A percentile compares a stretch with the other conserved stretches of the same genome.
phyloP scores from a whole-genome alignment of 2,113 vertebrate genomes.

The Grammomys dolichurus region DNA sequence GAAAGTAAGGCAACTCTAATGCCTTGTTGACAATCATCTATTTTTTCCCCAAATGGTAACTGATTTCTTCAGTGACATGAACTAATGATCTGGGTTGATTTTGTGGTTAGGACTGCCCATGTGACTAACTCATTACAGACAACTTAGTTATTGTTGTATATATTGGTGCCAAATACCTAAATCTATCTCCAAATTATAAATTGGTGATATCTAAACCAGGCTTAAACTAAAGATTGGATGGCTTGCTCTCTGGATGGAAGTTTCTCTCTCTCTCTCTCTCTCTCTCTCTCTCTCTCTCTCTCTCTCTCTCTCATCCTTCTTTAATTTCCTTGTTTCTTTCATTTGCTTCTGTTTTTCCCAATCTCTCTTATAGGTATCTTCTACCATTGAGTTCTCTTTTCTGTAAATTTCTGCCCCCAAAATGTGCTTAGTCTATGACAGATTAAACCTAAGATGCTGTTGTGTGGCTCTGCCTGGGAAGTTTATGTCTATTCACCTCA shows the following conservation, averaged over 20 bases:
- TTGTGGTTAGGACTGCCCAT: neutral
- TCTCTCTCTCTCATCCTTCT: neutral
- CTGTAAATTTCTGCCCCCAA: neutral
- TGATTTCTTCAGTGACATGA: slow-evolving; percentile 11
- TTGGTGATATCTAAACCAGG: neutral
- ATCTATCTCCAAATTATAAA: slow-evolving; percentile 33
- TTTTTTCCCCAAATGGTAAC: slow-evolving; percentile 7
- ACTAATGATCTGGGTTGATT: neutral
- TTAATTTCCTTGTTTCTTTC: neutral
- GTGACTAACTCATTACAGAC: neutral
- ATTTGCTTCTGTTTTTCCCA: neutral
- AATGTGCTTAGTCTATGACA: slow-evolving; percentile 16
- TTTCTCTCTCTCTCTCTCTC: neutral
- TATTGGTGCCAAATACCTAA: neutral
- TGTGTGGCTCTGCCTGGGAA: neutral
- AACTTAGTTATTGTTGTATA: neutral
- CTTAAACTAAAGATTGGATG: neutral
- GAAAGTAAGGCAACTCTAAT: neutral
- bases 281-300: neutral
- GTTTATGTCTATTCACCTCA: neutral
- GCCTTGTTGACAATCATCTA: neutral
- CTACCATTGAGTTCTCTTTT: neutral
- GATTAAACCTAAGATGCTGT: neutral
- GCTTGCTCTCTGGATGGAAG: neutral
- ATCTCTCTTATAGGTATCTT: neutral